Conservation (phyloP, 2,888 invertebrate genomes). For the Oxyscelio sp. region DNA sequence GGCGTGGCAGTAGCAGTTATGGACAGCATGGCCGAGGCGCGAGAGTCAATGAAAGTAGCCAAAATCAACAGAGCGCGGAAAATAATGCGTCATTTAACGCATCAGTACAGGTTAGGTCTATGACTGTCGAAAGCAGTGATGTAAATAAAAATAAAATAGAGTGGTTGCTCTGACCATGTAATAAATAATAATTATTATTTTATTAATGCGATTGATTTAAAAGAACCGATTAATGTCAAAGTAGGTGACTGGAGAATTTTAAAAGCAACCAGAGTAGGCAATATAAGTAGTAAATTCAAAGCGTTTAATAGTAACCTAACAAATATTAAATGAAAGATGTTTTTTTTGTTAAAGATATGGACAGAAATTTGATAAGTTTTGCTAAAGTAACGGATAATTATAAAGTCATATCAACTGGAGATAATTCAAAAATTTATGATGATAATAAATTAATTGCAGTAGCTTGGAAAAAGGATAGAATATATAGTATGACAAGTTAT, state of each 20-base stretch:
- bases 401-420: too few species aligned
- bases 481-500: too few species aligned
- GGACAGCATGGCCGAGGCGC: neutral
- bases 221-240: slow-evolving; percentile 56
- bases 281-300: slow-evolving; percentile 1
- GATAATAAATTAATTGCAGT: too few species aligned
- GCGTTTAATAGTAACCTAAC: slow-evolving; percentile 1
- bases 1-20: slow-evolving; percentile 1
- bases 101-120: slow-evolving; percentile 13
- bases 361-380: too few species aligned
- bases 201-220: slow-evolving; percentile 44
- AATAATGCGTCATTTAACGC: neutral
- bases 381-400: neutral
- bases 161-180: slow-evolving; percentile 68
- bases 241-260: slow-evolving; percentile 33
- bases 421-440: too few species aligned
- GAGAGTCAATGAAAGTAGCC: too few species aligned
- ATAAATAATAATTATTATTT: slow-evolving; percentile 69
- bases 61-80: neutral
- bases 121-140: neutral
- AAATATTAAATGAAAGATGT: slow-evolving; percentile 5
- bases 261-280: slow-evolving; percentile 30
- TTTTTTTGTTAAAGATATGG: too few species aligned
- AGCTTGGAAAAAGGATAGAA: too few species aligned
- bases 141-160: slow-evolving; percentile 13